Evolutionary conservation across 2,797 vertebrate species (phyloP).

Genomic region (Buphagus erythrorhynchus): DNA sequence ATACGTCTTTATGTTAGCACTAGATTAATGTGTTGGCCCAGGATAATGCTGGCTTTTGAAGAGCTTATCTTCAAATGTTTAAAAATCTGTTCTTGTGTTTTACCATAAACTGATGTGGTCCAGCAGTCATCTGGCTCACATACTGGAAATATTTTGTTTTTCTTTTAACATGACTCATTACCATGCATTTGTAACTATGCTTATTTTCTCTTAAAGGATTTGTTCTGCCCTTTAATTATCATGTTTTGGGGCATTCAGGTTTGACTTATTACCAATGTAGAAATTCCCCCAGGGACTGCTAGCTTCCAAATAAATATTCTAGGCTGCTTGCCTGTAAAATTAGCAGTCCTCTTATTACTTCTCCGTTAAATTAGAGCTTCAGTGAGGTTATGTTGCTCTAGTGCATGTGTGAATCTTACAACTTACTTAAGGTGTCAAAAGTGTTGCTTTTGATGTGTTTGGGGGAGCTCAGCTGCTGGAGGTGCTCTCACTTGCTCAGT

Average conservation of each 20-base stretch:
- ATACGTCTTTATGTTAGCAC: background rate
- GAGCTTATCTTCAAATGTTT: constrained; percentile 48
- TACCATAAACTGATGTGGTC: constrained; percentile 52
- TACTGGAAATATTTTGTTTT: constrained; percentile 49
- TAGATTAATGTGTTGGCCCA: constrained; percentile 4
- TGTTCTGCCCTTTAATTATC: background rate
- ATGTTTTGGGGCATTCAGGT: background rate
- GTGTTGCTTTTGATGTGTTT: background rate
- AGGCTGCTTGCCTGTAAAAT: background rate
- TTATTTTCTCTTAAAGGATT: constrained; percentile 43
- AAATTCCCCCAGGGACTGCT: background rate
- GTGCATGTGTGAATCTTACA: background rate
- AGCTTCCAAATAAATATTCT: background rate
- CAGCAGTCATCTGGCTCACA: constrained; percentile 36
- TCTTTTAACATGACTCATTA: constrained; percentile 22
- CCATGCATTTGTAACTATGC: constrained; percentile 1
- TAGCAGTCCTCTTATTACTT: background rate
- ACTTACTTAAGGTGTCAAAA: background rate
- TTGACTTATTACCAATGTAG: background rate
- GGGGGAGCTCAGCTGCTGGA: background rate
- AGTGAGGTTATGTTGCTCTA: background rate
- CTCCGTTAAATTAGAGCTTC: background rate
- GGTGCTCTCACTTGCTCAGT: background rate
- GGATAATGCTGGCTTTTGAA: constrained; percentile 36
- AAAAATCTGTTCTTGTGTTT: constrained; percentile 45